phyloP scores from a whole-genome alignment of 2,888 invertebrate species.

The Amiota communis region DNA sequence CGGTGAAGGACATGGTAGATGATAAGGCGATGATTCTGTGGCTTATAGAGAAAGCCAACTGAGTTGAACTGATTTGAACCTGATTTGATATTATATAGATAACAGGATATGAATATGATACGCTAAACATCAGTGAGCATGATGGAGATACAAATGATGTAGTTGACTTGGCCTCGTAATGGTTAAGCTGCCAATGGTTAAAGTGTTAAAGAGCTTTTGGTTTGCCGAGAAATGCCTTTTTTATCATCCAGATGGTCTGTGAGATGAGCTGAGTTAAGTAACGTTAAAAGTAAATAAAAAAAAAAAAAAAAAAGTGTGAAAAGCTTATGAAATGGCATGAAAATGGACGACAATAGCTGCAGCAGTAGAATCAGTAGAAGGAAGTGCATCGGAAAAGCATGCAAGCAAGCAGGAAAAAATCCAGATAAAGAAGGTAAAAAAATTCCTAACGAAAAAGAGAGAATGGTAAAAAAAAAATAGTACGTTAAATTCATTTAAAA shows the following conservation, averaged over 20 bases:
- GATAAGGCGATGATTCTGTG: no score
- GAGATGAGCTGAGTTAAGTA: no score
- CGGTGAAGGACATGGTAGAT: no score
- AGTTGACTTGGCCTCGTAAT: background rate
- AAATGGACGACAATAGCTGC: background rate
- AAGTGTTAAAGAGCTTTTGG: constrained; percentile 35
- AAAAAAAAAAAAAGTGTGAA: background rate
- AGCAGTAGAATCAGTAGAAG: background rate
- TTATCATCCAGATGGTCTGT: no score
- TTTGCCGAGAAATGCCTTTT: constrained; percentile 5
- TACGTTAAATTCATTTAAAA: background rate
- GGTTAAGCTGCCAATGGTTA: no score
- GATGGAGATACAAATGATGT: constrained; percentile 41
- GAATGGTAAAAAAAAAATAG: constrained; percentile 17
- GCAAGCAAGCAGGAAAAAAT: background rate
- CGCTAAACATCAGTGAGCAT: constrained; percentile 42
- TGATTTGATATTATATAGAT: constrained; percentile 37
- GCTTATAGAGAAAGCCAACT: background rate
- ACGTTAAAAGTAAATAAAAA: background rate
- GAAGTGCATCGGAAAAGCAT: background rate
- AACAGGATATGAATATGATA: constrained; percentile 38
- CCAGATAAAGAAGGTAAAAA: constrained; percentile 42
- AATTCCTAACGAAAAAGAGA: constrained; percentile 48
- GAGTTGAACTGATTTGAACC: background rate
- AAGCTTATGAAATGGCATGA: background rate